These are phyloP conservation scores for Dasypus novemcinctus DNA, from an alignment of 2,113 vertebrate genomes.

Conservation along the genomic window DNA sequence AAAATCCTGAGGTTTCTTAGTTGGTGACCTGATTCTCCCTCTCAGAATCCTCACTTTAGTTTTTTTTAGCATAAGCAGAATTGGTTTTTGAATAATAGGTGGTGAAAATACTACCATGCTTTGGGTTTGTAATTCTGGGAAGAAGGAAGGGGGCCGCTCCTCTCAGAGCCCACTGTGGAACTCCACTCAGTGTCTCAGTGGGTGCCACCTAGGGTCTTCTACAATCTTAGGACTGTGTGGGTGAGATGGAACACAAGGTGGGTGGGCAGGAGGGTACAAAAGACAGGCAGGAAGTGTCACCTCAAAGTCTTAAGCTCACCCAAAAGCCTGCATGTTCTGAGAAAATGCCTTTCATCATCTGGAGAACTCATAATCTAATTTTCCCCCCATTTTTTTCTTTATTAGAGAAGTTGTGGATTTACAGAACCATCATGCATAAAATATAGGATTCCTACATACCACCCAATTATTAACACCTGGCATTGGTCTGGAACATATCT, in stretches of 20 bases:
- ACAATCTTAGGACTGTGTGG: not conserved
- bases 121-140: conserved; percentile 1
- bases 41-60: not conserved
- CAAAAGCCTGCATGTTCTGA: not conserved
- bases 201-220: not conserved
- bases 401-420: too few relatives aligned
- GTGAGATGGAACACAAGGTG: not conserved
- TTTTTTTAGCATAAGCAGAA: not conserved
- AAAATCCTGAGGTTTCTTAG: not conserved
- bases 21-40: not conserved
- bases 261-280: not conserved
- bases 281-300: not conserved
- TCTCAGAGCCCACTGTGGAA: not conserved
- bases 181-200: not conserved
- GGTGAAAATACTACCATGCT: not conserved
- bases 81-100: not conserved
- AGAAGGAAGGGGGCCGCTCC: not conserved
- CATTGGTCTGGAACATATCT: too few relatives aligned
- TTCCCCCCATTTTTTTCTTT: not conserved
- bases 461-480: too few relatives aligned
- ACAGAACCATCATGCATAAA: too few relatives aligned
- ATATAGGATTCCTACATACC: too few relatives aligned
- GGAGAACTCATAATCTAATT: not conserved
- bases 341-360: not conserved
- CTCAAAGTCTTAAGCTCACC: not conserved